phyloP scores from a whole-genome alignment of 2,113 vertebrate genomes.

The Ptilonorhynchus violaceus region DNA sequence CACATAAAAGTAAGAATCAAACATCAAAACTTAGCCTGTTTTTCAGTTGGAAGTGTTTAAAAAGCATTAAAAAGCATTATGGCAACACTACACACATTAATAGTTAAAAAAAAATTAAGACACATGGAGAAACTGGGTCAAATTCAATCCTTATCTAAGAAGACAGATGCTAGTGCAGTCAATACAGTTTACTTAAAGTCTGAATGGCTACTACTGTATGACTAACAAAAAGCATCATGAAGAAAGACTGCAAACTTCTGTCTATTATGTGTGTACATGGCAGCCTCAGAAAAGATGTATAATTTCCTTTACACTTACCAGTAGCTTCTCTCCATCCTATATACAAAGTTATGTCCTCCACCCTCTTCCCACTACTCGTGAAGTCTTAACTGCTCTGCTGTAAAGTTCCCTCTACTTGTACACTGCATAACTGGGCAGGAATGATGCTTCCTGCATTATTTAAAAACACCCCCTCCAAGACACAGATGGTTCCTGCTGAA shows the following conservation, averaged over 20 bases:
- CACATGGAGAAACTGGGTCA: not conserved
- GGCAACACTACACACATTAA: not conserved
- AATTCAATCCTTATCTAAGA: not conserved
- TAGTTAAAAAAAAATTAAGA: not conserved
- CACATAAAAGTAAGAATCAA: not conserved
- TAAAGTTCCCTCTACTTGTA: not conserved
- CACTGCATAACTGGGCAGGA: not conserved
- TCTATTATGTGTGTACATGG: not conserved
- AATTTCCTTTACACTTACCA: not conserved
- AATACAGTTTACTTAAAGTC: not conserved
- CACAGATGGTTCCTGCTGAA: not conserved
- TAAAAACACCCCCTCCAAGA: not conserved
- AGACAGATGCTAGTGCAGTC: not conserved
- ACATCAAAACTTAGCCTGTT: not conserved
- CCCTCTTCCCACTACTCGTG: not conserved
- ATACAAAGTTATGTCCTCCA: not conserved
- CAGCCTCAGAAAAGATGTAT: not conserved
- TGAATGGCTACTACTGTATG: not conserved
- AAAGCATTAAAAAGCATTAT: not conserved
- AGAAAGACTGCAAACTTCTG: not conserved
- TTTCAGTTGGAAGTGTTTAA: not conserved
- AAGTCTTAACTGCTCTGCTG: not conserved
- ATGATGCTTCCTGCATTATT: not conserved
- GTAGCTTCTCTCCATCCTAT: not conserved
- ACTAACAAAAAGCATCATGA: not conserved